phyloP scores from a whole-genome alignment of 1,140 invertebrate species.

The Drosophila bocki region DNA sequence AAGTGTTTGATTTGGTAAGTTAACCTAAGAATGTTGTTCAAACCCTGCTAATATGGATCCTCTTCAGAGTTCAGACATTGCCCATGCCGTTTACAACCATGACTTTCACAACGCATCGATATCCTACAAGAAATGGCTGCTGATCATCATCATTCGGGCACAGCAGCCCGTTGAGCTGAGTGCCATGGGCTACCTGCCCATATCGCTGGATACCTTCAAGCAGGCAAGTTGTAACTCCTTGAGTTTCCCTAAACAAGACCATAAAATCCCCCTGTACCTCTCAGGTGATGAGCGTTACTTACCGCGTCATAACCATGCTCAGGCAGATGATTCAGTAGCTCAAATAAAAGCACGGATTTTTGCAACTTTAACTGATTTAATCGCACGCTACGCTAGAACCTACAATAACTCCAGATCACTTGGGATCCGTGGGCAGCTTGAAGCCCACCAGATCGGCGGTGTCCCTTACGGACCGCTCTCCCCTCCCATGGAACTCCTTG shows the following conservation, averaged over 20 bases:
- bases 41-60: neutral
- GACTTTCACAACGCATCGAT: slow-evolving; percentile 56
- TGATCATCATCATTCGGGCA: slow-evolving; percentile 53
- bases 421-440: slow-evolving; percentile 93
- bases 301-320: slow-evolving; percentile 57
- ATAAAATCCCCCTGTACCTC: neutral
- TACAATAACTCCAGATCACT: slow-evolving; percentile 75
- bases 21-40: no score
- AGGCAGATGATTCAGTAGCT: slow-evolving; percentile 55
- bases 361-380: slow-evolving; percentile 42
- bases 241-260: neutral
- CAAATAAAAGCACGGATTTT: neutral
- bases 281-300: slow-evolving; percentile 64
- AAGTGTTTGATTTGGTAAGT: slow-evolving; percentile 38
- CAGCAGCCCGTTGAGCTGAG: slow-evolving; percentile 50
- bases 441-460: slow-evolving; percentile 94
- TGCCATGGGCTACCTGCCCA: slow-evolving; percentile 53
- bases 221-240: slow-evolving; percentile 32
- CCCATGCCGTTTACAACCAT: slow-evolving; percentile 48
- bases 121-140: slow-evolving; percentile 55
- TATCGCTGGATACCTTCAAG: slow-evolving; percentile 63
- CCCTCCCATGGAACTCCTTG: slow-evolving; percentile 90
- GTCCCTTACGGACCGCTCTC: slow-evolving; percentile 90
- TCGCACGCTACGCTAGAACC: slow-evolving; percentile 30
- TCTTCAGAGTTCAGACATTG: slow-evolving; percentile 36